phyloP scores from a whole-genome alignment of 2,113 vertebrate species.

The Rhizomys pruinosus region DNA sequence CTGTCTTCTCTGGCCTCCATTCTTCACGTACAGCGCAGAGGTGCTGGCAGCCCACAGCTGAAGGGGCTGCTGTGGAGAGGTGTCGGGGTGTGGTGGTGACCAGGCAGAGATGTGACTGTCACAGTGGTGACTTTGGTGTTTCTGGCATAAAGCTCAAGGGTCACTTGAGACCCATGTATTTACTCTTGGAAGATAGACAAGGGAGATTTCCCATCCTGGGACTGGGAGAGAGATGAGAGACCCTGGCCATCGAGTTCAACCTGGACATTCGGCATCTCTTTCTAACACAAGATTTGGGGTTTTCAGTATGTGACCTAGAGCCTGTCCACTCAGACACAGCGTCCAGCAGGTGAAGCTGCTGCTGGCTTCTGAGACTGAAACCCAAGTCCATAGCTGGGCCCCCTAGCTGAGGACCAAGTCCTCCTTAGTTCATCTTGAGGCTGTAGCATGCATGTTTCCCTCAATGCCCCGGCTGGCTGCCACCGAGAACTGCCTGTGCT shows the following conservation, averaged over 20 bases:
- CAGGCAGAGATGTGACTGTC: fast-evolving
- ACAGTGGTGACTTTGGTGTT: too few relatives aligned
- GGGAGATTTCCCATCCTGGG: not conserved
- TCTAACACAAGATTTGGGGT: fast-evolving
- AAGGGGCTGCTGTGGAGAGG: not conserved
- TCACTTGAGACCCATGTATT: fast-evolving
- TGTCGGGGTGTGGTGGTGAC: fast-evolving
- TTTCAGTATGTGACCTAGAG: too few relatives aligned
- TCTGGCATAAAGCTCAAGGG: too few relatives aligned
- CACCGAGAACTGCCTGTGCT: fast-evolving
- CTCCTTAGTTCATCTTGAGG: fast-evolving
- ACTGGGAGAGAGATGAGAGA: not conserved
- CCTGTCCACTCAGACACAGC: fast-evolving
- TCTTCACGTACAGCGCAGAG: too few relatives aligned
- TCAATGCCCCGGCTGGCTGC: not conserved
- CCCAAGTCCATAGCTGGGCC: too few relatives aligned
- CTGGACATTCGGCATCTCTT: fast-evolving
- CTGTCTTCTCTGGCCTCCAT: fast-evolving
- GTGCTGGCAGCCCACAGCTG: fast-evolving
- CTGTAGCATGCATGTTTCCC: too few relatives aligned
- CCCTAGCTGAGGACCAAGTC: not conserved
- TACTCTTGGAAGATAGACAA: too few relatives aligned
- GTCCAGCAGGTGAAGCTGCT: not conserved
- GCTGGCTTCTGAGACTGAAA: not conserved
- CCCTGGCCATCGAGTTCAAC: fast-evolving